phyloP scores from a whole-genome alignment of 2,888 invertebrate genomes.

The Platycheirus albimanus region DNA sequence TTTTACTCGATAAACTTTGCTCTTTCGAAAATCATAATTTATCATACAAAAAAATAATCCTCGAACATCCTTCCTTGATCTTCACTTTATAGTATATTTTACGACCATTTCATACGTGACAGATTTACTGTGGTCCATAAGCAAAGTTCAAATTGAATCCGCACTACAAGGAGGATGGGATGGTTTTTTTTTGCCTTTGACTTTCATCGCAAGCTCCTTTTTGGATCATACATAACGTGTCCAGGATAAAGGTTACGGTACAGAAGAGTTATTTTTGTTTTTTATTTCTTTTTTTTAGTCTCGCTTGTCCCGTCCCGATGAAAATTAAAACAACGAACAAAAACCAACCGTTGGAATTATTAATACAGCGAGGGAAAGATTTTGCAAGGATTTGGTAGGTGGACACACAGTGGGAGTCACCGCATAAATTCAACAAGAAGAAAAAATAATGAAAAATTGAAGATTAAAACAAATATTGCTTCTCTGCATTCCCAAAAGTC shows the following conservation, averaged over 20 bases:
- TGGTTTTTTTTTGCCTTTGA: slow-evolving; percentile 8
- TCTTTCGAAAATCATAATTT: background rate
- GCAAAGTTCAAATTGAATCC: slow-evolving; percentile 58
- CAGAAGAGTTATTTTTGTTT: slow-evolving; percentile 13
- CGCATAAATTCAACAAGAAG: slow-evolving; percentile 5
- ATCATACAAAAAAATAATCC: background rate
- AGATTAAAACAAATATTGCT: slow-evolving; percentile 19
- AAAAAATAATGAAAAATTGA: background rate
- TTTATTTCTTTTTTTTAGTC: background rate
- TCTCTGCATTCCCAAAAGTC: slow-evolving; percentile 34
- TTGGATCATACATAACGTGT: slow-evolving; percentile 36
- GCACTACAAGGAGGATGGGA: background rate
- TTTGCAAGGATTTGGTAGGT: slow-evolving; percentile 34
- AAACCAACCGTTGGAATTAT: slow-evolving; percentile 31
- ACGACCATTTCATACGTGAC: slow-evolving; percentile 48
- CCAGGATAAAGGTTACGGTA: slow-evolving; percentile 26
- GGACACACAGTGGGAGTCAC: slow-evolving; percentile 28
- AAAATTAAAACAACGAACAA: slow-evolving; percentile 16
- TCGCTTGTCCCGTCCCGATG: background rate
- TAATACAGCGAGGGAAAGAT: slow-evolving; percentile 22
- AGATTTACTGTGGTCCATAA: slow-evolving; percentile 52
- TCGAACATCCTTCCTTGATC: background rate
- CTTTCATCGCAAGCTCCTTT: slow-evolving; percentile 2
- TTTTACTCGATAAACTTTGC: too few relatives aligned
- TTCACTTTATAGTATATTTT: background rate